phyloP scores from a whole-genome alignment of 2,113 vertebrate species.

The Panurus biarmicus region DNA sequence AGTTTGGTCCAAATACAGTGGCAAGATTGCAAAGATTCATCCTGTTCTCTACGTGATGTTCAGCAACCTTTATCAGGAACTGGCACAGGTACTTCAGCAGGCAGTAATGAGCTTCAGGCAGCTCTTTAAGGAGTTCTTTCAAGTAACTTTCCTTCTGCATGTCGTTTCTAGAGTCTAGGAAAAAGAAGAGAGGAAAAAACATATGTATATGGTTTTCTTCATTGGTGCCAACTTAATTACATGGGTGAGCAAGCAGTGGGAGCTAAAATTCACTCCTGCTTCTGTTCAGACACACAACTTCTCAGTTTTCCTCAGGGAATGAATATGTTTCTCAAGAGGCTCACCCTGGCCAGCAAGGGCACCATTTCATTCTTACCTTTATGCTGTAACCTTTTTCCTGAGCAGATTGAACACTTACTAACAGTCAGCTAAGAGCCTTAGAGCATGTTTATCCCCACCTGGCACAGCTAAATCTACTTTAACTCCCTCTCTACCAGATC shows the following conservation, averaged over 20 bases:
- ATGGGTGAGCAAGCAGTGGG: not conserved
- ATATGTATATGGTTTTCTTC: not conserved
- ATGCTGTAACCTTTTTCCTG: not conserved
- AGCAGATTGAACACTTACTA: not conserved
- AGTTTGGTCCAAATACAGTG: slow-evolving; percentile 88
- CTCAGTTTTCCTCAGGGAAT: not conserved
- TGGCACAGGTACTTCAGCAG: slow-evolving; percentile 85
- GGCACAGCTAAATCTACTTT: not conserved
- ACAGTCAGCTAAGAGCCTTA: not conserved
- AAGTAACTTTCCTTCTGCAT: slow-evolving; percentile 66
- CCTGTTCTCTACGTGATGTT: slow-evolving; percentile 79
- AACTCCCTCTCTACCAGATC: not conserved
- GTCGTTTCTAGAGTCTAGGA: slow-evolving; percentile 55
- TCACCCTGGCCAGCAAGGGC: not conserved
- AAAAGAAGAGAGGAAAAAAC: not conserved
- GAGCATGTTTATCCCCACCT: not conserved
- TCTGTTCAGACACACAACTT: not conserved
- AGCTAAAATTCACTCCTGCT: not conserved
- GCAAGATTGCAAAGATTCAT: slow-evolving; percentile 87
- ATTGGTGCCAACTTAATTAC: not conserved
- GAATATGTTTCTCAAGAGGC: not conserved
- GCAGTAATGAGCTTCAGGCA: slow-evolving; percentile 80
- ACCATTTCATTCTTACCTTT: not conserved
- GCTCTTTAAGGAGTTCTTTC: slow-evolving; percentile 74
- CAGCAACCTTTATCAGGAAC: slow-evolving; percentile 84